Percentiles rank a stretch among this genome's conserved stretches.
phyloP scores from a whole-genome alignment of 2,888 invertebrate genomes.

The Candidula unifasciata region DNA sequence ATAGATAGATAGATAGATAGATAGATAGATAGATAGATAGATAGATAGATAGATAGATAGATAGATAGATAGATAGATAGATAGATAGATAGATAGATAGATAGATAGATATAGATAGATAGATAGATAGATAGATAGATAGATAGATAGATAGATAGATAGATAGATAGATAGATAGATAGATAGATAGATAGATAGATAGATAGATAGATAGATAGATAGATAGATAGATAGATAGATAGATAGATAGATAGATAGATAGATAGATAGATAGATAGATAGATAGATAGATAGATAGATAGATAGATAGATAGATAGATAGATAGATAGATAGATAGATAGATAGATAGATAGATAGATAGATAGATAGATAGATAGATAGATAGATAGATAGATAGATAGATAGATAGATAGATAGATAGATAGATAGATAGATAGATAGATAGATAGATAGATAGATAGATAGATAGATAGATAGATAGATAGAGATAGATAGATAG shows the following conservation, averaged over 20 bases:
- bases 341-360: conserved; percentile 11
- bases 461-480: conserved; percentile 21
- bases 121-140: too few relatives aligned
- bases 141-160: too few relatives aligned
- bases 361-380: conserved; percentile 10
- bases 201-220: too few relatives aligned
- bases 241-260: too few relatives aligned
- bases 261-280: too few relatives aligned
- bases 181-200: too few relatives aligned
- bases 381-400: conserved; percentile 21
- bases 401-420: conserved; percentile 21
- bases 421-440: conserved; percentile 21
- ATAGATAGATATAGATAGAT: too few relatives aligned
- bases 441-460: conserved; percentile 21
- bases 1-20: conserved; percentile 8
- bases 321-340: conserved; percentile 2
- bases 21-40: conserved; percentile 8
- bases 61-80: background rate
- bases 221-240: too few relatives aligned
- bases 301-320: too few relatives aligned
- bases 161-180: too few relatives aligned
- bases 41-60: conserved; percentile 8
- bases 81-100: conserved; percentile 8
- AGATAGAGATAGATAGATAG: too few relatives aligned
- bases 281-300: too few relatives aligned